Evolutionary conservation across 2,888 invertebrate genomes (phyloP), one percentile per base, ranked within the genome.

Genomic region (Eristalis pertinax): DNA sequence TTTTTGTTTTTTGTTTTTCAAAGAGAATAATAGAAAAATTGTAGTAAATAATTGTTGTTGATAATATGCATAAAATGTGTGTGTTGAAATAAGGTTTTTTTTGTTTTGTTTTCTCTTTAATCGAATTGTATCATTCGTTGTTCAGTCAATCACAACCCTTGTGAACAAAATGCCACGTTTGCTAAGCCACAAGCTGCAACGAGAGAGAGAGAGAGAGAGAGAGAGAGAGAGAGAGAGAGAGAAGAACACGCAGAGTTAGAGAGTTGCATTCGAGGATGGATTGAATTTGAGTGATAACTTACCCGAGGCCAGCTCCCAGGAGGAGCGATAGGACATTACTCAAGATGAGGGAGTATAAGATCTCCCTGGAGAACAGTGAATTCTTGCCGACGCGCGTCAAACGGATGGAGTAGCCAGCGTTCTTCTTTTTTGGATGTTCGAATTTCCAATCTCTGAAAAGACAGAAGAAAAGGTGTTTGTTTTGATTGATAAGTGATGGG

Each of bases 261-360:
- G n/a, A n/a, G 8, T 24, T 32, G 13, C 29, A 70, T 26, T 13
- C 72, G 15, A 22, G 19, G 24, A 8, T 1, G 15, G 4, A 10
- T 13, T 64, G 32, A 13, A 26, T 8, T 35, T 11, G 41, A 19
- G 29, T 19, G 15, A 24, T 4, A 38, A 89, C 94, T 94, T 93
- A 98, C 97, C 98, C 98, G 90, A 99, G 95, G 84, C 98, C 98
- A 85, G 98, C 97, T 89, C 98, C 98, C 86, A 99, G 94, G 89
- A 99, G 94, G 88, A 99, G 94, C 7, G 98, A 98, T 76, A 99
- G 94, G 89, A 99, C 94, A 94, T 98, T 99, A 89, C 98, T 97
- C 90, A 99, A 94, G 90, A 99, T 95, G 89, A 99, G 95, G 64
- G 98, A 97, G 91, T 98, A 97, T 68, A 98, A 94, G 72, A 98